These are phyloP conservation scores for Ornithorhynchus anatinus DNA, from an alignment of 2,113 vertebrate genomes.

Conservation along the genomic window DNA sequence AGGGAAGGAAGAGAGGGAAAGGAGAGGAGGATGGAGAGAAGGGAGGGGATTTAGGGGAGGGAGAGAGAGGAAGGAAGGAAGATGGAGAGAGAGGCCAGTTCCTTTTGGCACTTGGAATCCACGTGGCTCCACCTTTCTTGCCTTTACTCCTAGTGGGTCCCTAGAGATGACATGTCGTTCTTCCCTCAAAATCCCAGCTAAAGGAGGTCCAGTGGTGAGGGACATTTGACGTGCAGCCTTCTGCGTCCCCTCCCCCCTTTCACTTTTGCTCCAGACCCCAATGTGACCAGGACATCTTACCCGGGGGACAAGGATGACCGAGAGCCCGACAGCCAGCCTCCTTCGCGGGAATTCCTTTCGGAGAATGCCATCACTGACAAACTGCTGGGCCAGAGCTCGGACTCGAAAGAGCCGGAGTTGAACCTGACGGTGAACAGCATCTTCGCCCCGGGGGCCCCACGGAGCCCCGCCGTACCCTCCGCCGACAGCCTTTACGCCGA, in stretches of 20 bases:
- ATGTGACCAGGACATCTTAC: conserved; percentile 66
- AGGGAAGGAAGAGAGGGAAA: not conserved
- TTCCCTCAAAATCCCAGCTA: too few relatives aligned
- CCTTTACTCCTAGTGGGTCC: too few relatives aligned
- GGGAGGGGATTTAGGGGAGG: not conserved
- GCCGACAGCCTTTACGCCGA: conserved; percentile 71
- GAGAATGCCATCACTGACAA: conserved; percentile 86
- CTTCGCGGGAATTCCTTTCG: conserved; percentile 72
- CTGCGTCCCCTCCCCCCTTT: conserved; percentile 46
- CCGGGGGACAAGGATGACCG: conserved; percentile 54
- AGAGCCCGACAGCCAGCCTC: conserved; percentile 33
- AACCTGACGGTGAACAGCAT: conserved; percentile 87
- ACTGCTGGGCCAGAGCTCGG: conserved; percentile 66
- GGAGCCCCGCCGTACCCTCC: conserved; percentile 64
- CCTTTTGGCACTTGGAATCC: not conserved
- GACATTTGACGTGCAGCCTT: rapidly evolving
- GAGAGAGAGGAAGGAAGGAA: not conserved
- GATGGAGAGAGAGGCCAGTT: not conserved
- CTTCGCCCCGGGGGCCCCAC: conserved; percentile 69
- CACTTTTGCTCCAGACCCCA: conserved; percentile 60
- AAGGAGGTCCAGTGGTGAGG: rapidly evolving
- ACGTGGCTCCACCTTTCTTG: not conserved
- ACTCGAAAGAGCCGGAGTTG: conserved; percentile 75
- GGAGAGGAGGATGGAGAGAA: too few relatives aligned
- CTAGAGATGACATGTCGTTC: too few relatives aligned